Evolutionary conservation across 2,888 invertebrate species (phyloP), one percentile per base, ranked within the genome.

Genomic region (Dorcus hopei): DNA sequence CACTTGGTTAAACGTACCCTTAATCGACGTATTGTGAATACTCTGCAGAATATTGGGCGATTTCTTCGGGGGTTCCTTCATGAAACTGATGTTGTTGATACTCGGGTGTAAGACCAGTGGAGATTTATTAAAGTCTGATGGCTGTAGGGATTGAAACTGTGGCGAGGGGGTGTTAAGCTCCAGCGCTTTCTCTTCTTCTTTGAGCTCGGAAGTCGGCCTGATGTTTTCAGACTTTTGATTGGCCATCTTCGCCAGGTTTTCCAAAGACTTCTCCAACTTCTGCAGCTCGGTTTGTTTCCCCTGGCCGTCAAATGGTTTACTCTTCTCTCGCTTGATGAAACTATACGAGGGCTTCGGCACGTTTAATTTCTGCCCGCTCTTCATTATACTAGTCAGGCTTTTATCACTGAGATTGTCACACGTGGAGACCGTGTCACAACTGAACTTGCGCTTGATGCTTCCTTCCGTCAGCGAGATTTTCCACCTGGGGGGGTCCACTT

Each of bases 61-160:
- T 49, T 70, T 70, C 48, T 71, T 73, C 61, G 65, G 67, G 52
- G 63, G 67, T 41, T 63, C 72, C 65, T 57, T 72, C 19, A 49
- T 56, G 65, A 79, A 78, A 62, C 71, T 75, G 39, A 78, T 74
- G 61, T 77, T 79, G 62, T 75, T 79, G 51, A 79, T 77, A 55
- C 70, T 72, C 1, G 69, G 80, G 70, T 67, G 80, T 66, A 65
- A 75, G 26, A 71, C 59, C 23, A 70, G 74, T 19, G 9, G 41
- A 0, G 19, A 5, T 16, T 74, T 64, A 9, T 72, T 45, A 9
- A 73, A 74, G 58, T 72, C 72, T 58, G 45, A 64, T 58, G 72
- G 58, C 58, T 78, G 77, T 11, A 77, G 63, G 2, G 77, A 75
- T 58, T 77, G 58, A 38, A 53, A 53, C 9, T 40, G 73, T 0